A percentile compares a stretch with the other conserved stretches of the same genome.
Conservation (phyloP, 2,888 invertebrate genomes). For the Pammene fasciana region DNA sequence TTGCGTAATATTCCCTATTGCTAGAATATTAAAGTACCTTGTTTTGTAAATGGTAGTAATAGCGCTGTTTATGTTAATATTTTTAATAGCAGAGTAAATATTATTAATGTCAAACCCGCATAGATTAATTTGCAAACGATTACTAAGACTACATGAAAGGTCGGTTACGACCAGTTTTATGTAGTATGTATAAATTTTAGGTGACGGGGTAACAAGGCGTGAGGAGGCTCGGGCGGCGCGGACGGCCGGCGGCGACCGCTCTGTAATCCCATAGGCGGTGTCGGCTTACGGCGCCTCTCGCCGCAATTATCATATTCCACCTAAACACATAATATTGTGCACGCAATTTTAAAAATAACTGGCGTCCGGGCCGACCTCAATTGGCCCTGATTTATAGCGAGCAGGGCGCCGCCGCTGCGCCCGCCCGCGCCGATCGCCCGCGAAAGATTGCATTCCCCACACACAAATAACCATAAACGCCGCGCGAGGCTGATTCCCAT, state of each 20-base stretch:
- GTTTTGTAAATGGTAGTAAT: constrained; percentile 13
- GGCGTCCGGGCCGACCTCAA: constrained; percentile 77
- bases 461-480: constrained; percentile 60
- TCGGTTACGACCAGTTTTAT: constrained; percentile 11
- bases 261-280: constrained; percentile 80
- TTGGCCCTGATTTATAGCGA: constrained; percentile 76
- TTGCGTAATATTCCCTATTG: too few species aligned
- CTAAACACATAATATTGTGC: constrained; percentile 83
- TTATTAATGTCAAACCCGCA: constrained; percentile 15
- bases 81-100: too few species aligned
- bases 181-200: constrained; percentile 32
- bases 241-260: constrained; percentile 59
- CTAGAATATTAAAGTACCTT: constrained; percentile 49
- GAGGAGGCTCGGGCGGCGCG: constrained; percentile 50
- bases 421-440: constrained; percentile 51
- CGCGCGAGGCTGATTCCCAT: constrained; percentile 16
- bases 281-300: constrained; percentile 80
- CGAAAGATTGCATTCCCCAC: constrained; percentile 62
- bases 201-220: constrained; percentile 42
- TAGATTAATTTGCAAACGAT: constrained; percentile 21
- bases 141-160: background rate
- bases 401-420: constrained; percentile 57
- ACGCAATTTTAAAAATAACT: constrained; percentile 83
- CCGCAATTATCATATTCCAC: constrained; percentile 83
- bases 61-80: background rate